phyloP scores from a whole-genome alignment of 2,113 vertebrate genomes.

The Vidua macroura region DNA sequence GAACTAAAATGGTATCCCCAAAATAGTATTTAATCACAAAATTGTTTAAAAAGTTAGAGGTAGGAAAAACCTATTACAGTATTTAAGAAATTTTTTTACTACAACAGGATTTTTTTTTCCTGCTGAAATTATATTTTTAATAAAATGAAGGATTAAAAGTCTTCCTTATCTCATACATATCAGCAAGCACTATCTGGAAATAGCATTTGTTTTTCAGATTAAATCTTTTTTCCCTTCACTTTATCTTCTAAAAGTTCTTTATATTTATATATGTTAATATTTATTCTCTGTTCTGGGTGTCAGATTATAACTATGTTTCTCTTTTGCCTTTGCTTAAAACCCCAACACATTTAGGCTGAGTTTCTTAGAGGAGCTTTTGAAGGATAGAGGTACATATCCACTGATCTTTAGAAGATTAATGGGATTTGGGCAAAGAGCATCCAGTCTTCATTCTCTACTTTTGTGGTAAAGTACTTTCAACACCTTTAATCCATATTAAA shows the following conservation, averaged over 20 bases:
- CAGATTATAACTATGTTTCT: neutral
- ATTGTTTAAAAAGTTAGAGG: neutral
- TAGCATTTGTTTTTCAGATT: neutral
- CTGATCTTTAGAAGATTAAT: neutral
- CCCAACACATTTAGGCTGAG: neutral
- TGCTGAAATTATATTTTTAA: neutral
- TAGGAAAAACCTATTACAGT: neutral
- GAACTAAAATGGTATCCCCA: neutral
- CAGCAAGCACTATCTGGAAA: neutral
- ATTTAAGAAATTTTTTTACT: neutral
- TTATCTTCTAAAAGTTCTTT: neutral
- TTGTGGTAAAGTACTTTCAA: neutral
- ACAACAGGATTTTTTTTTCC: neutral
- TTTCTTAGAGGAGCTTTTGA: neutral
- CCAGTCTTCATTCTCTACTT: neutral
- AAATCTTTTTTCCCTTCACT: neutral
- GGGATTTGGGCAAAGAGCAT: neutral
- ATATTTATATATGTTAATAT: neutral
- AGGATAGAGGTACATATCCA: neutral
- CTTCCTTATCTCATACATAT: neutral
- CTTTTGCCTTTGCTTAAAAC: neutral
- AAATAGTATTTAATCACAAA: neutral
- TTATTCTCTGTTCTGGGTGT: neutral
- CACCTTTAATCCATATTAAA: neutral
- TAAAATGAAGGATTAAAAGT: neutral